These are phyloP conservation scores for Athripsodes cinereus DNA, from an alignment of 2,888 invertebrate species.

Conservation along the genomic window DNA sequence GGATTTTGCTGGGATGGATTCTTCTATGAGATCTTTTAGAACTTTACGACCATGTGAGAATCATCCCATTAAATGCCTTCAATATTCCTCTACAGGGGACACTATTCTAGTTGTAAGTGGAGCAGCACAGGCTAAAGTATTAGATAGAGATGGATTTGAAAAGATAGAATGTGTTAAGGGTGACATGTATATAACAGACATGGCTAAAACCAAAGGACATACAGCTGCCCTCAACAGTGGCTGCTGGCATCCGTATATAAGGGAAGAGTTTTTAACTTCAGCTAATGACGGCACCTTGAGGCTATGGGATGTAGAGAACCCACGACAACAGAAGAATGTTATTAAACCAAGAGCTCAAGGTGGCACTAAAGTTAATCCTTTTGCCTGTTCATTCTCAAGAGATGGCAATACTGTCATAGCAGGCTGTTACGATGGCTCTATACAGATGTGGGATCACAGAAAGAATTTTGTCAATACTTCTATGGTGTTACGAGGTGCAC, in stretches of 20 bases:
- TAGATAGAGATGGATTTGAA: slow-evolving; percentile 93
- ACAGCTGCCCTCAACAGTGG: slow-evolving; percentile 85
- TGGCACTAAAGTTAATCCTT: slow-evolving; percentile 81
- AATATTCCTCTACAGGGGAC: slow-evolving; percentile 94
- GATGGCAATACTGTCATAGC: slow-evolving; percentile 86
- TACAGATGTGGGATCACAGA: slow-evolving; percentile 96
- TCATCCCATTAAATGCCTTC: slow-evolving; percentile 84
- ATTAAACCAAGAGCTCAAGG: slow-evolving; percentile 84
- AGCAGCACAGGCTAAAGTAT: slow-evolving; percentile 85
- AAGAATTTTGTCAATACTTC: slow-evolving; percentile 86
- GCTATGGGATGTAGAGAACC: slow-evolving; percentile 80
- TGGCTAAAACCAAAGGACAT: slow-evolving; percentile 91
- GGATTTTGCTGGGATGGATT: slow-evolving; percentile 99
- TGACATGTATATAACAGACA: slow-evolving; percentile 92
- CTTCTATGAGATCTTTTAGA: slow-evolving; percentile 83
- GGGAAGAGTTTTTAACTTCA: slow-evolving; percentile 91
- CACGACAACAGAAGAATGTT: slow-evolving; percentile 70
- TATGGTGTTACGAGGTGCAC: slow-evolving; percentile 70
- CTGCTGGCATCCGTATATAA: slow-evolving; percentile 87
- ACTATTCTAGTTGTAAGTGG: slow-evolving; percentile 89
- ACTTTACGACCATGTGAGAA: slow-evolving; percentile 93
- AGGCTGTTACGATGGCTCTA: slow-evolving; percentile 90
- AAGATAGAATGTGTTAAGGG: slow-evolving; percentile 90
- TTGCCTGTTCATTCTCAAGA: slow-evolving; percentile 74
- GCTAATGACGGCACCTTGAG: slow-evolving; percentile 91